Base-by-base conservation (phyloP, 2,888 invertebrate species). In the Heliothis peltigera region DNA sequence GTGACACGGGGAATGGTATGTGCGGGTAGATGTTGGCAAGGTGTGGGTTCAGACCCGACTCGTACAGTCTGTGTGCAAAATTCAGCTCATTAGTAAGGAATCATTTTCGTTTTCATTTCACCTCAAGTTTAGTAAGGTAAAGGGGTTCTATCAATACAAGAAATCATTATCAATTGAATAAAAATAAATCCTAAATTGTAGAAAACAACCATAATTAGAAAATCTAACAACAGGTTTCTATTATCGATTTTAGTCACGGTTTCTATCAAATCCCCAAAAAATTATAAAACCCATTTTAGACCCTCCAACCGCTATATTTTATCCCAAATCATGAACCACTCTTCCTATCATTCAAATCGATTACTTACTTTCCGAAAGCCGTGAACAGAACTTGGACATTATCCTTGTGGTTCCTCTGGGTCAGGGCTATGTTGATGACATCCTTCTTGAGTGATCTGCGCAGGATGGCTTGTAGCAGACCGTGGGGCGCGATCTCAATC, bases 401-500 rank as follows among this genome's bases (percentile, higher is more conserved):
- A 84, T 98, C 97, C 8, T 95, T 95, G 72, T 96, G 96, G 10
- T 96, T 96, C 63, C 96, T 96, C 85, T 97, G 96, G 54, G 98
- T 98, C 1, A 98, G 92, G 0, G 98, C 95, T 44, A 98, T 94
- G 85, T 98, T 97, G 25, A 96, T 95, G 70, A 97, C 96, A n/a
- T 96, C 96, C 57, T 96, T 92, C 79, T 95, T 95, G 47, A 98
- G 91, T 0, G 98, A 97, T 46, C 98, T 95, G 70, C 97, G 97
- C 7, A 99, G 93, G 82, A 99, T 98, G 0, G 98, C 97, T 87
- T 98, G 98, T 35, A 99, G 95, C 0, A 99, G 95, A 7, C 98
- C 97, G 81, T 99, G 98, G 0, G 99, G 98, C 0, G 98, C 98
- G 59, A 99, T 96, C 91, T 99, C 99, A 70, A 99, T 97, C 5